These are phyloP conservation scores for Hoplias malabaricus DNA, from an alignment of 2,113 vertebrate genomes.

Conservation along the genomic window DNA sequence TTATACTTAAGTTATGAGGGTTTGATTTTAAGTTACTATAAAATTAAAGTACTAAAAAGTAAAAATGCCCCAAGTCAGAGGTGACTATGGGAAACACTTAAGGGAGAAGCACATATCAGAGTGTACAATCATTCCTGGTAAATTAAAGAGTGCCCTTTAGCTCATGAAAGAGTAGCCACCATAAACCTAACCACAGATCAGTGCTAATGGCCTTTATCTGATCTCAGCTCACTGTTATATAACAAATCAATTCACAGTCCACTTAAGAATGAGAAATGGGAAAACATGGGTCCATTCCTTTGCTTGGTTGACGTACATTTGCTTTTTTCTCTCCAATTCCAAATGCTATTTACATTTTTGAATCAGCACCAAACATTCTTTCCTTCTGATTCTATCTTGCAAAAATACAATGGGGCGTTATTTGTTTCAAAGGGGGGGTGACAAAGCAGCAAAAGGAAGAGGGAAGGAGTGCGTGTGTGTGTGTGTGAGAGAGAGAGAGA, in stretches of 20 bases:
- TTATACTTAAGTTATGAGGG: not conserved
- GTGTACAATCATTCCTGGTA: constrained; percentile 18
- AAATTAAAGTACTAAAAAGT: not conserved
- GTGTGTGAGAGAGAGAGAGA: not conserved
- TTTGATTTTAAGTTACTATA: not conserved
- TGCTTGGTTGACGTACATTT: constrained; percentile 34
- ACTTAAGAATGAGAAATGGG: constrained; percentile 22
- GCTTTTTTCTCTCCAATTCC: constrained; percentile 25
- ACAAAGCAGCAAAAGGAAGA: not conserved
- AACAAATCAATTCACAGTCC: constrained; percentile 41
- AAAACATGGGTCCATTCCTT: constrained; percentile 38
- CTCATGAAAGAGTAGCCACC: not conserved
- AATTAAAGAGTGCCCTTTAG: constrained; percentile 31
- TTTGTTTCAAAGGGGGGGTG: constrained; percentile 15
- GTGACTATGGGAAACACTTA: not conserved
- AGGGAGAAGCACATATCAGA: constrained; percentile 4
- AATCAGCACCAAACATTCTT: constrained; percentile 56
- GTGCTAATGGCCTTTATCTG: constrained; percentile 37
- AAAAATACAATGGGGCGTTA: constrained; percentile 50
- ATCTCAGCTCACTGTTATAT: constrained; percentile 12
- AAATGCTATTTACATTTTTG: constrained; percentile 58
- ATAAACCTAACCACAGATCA: constrained; percentile 7
- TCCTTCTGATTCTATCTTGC: constrained; percentile 49
- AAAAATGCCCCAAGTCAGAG: constrained; percentile 8
- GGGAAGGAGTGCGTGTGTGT: too few species aligned